Evolutionary conservation across 2,888 invertebrate species (phyloP).

Genomic region (Apotomis capreana): DNA sequence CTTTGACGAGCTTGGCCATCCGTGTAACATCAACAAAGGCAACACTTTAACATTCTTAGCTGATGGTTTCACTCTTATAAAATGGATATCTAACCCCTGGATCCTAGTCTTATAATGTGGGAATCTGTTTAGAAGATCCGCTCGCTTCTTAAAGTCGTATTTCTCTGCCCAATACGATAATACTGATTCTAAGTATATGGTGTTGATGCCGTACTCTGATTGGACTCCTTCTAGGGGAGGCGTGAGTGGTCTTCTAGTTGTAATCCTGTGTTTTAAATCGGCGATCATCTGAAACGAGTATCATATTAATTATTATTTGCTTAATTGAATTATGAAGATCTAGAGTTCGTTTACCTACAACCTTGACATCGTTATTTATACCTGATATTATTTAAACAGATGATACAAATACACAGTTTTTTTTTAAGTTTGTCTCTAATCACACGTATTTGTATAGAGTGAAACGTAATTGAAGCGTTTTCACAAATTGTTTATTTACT

Average conservation of each 20-base stretch:
- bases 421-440: too few relatives aligned
- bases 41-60: conserved; percentile 62
- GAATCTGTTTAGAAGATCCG: conserved; percentile 86
- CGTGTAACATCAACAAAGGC: conserved; percentile 90
- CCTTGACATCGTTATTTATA: too few relatives aligned
- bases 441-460: too few relatives aligned
- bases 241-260: conserved; percentile 75
- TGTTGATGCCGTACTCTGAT: conserved; percentile 93
- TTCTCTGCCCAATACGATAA: conserved; percentile 90
- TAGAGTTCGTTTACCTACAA: too few relatives aligned
- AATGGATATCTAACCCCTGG: conserved; percentile 89
- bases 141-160: conserved; percentile 86
- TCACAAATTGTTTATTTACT: too few relatives aligned
- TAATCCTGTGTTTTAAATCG: conserved; percentile 84
- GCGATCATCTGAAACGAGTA: conserved; percentile 72
- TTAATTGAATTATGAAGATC: too few relatives aligned
- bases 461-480: too few relatives aligned
- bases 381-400: too few relatives aligned
- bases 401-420: too few relatives aligned
- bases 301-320: too few relatives aligned
- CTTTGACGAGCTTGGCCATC: conserved; percentile 94
- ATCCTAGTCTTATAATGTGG: conserved; percentile 90
- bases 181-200: conserved; percentile 86
- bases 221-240: conserved; percentile 86
- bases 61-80: conserved; percentile 86